These are phyloP conservation scores for Microchirus variegatus DNA, from an alignment of 2,797 vertebrate genomes.

Conservation along the genomic window DNA sequence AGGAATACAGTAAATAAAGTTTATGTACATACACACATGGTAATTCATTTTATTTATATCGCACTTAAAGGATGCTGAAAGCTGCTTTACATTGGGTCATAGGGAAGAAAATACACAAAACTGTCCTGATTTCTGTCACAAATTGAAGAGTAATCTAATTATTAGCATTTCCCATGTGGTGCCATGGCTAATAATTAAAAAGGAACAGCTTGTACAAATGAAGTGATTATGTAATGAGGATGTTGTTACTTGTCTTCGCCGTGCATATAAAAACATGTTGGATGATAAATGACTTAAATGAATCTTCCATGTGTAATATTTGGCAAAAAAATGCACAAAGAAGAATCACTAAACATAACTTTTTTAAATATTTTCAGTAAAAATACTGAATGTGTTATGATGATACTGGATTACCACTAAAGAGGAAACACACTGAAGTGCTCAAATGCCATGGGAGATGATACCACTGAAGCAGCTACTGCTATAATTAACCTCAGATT, in stretches of 20 bases:
- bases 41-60: no score
- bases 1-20: no score
- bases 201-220: constrained; percentile 32
- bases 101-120: constrained; percentile 10
- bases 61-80: no score
- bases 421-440: constrained; percentile 49
- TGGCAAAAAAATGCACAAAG: no score
- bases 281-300: not conserved
- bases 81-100: no score
- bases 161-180: constrained; percentile 10
- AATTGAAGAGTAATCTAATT: constrained; percentile 7
- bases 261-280: constrained; percentile 6
- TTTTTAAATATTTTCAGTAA: constrained; percentile 19
- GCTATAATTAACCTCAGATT: constrained; percentile 59
- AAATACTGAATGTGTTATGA: constrained; percentile 39
- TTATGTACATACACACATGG: no score
- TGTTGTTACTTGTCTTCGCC: constrained; percentile 3
- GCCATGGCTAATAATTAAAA: constrained; percentile 43
- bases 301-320: no score
- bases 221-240: constrained; percentile 19
- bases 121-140: constrained; percentile 39
- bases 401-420: constrained; percentile 68
- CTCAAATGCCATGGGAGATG: constrained; percentile 51
- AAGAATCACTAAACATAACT: no score
- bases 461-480: constrained; percentile 41